Conservation (phyloP, 37 sponge, comb jelly and placozoan species). For the Corticium candelabrum region DNA sequence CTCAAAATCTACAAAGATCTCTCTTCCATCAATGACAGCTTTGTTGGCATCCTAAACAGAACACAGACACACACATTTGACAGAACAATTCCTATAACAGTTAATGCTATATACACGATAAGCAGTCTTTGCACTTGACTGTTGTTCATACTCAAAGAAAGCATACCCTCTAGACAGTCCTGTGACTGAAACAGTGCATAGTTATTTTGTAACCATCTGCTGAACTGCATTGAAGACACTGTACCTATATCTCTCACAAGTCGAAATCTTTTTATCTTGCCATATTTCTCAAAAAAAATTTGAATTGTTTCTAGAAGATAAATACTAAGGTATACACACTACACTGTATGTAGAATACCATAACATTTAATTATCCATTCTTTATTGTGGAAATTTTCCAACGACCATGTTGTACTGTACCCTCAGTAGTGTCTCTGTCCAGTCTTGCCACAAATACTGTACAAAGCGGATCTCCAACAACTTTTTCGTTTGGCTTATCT, state of each 20-base stretch:
- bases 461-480: slow-evolving; percentile 35
- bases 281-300: slow-evolving; percentile 59
- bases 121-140: slow-evolving; percentile 44
- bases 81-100: background rate
- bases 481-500: slow-evolving; percentile 48
- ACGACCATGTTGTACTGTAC: too few relatives aligned
- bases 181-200: slow-evolving; percentile 71
- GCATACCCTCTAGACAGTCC: slow-evolving; percentile 79
- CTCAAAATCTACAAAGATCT: slow-evolving; percentile 82
- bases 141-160: slow-evolving; percentile 60
- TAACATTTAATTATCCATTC: too few relatives aligned
- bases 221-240: too few relatives aligned
- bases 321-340: slow-evolving; percentile 8
- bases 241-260: slow-evolving; percentile 82
- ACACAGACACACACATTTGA: background rate
- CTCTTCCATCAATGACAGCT: slow-evolving; percentile 42
- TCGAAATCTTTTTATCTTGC: slow-evolving; percentile 52
- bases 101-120: slow-evolving; percentile 26
- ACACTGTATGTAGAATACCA: slow-evolving; percentile 9
- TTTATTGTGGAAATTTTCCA: too few relatives aligned
- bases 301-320: slow-evolving; percentile 31
- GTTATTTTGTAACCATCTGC: too few relatives aligned
- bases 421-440: slow-evolving; percentile 61
- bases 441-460: slow-evolving; percentile 80
- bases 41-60: slow-evolving; percentile 30